A percentile compares a stretch with the other conserved stretches of the same genome.
These are phyloP conservation scores for Peromyscus polionotus DNA, from an alignment of 2,113 vertebrate species.

Conservation along the genomic window DNA sequence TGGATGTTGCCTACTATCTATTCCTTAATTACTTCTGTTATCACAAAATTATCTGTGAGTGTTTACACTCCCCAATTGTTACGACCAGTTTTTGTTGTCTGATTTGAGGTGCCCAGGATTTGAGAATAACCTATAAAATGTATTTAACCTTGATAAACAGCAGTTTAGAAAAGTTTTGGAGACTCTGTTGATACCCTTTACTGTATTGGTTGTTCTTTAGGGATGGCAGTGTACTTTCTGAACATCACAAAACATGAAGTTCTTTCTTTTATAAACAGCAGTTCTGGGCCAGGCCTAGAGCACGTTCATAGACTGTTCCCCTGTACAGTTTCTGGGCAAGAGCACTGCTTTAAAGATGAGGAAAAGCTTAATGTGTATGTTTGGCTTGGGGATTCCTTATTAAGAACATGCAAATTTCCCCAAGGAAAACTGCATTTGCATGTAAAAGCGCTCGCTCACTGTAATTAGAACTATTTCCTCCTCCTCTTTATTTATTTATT, in stretches of 20 bases:
- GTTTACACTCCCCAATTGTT: neutral
- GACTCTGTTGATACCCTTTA: neutral
- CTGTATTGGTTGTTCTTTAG: neutral
- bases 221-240: neutral
- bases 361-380: slow-evolving; percentile 63
- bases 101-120: neutral
- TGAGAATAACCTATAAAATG: slow-evolving; percentile 28
- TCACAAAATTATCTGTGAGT: neutral
- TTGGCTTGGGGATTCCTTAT: slow-evolving; percentile 60
- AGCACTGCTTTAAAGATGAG: slow-evolving; percentile 38
- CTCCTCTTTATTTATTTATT: neutral
- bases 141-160: slow-evolving; percentile 26
- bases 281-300: neutral
- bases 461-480: slow-evolving; percentile 75
- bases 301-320: slow-evolving; percentile 10
- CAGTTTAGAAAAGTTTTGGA: slow-evolving; percentile 10
- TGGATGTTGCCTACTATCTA: neutral
- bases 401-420: slow-evolving; percentile 69
- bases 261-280: slow-evolving; percentile 41
- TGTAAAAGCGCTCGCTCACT: slow-evolving; percentile 73
- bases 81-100: neutral
- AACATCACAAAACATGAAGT: slow-evolving; percentile 40
- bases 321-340: slow-evolving; percentile 37
- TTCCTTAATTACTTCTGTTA: slow-evolving; percentile 25
- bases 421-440: slow-evolving; percentile 76